These are phyloP conservation scores for Lipotes vexillifer DNA, from an alignment of 2,113 vertebrate species.

Conservation along the genomic window DNA sequence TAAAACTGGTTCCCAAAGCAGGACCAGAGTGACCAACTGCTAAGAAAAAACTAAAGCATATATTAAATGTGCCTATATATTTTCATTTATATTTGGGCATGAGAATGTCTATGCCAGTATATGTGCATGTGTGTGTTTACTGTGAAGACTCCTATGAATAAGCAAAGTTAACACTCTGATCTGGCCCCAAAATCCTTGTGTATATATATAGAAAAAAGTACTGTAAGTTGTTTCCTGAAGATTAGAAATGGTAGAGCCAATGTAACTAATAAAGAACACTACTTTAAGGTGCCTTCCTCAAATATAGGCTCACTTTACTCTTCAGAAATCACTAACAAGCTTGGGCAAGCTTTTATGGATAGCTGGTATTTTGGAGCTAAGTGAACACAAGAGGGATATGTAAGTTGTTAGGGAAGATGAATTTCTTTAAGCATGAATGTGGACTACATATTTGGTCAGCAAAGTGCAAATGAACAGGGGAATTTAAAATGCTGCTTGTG, in stretches of 20 bases:
- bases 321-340: constrained; percentile 35
- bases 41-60: background rate
- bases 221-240: background rate
- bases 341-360: background rate
- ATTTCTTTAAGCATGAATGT: background rate
- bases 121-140: too few relatives aligned
- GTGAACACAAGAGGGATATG: background rate
- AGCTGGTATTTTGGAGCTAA: background rate
- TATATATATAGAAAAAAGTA: background rate
- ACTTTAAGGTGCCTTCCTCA: background rate
- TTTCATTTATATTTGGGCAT: background rate
- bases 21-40: background rate
- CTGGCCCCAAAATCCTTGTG: background rate
- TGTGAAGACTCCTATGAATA: background rate
- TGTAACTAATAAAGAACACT: background rate
- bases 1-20: background rate
- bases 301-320: background rate
- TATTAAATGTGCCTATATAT: background rate
- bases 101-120: background rate
- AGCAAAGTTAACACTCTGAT: background rate
- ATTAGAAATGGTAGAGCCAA: background rate
- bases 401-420: background rate
- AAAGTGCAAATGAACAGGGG: constrained; percentile 35
- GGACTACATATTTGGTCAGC: constrained; percentile 25
- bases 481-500: constrained; percentile 54